Conservation (phyloP, 2,797 vertebrate genomes). For the Gallinago stenura region DNA sequence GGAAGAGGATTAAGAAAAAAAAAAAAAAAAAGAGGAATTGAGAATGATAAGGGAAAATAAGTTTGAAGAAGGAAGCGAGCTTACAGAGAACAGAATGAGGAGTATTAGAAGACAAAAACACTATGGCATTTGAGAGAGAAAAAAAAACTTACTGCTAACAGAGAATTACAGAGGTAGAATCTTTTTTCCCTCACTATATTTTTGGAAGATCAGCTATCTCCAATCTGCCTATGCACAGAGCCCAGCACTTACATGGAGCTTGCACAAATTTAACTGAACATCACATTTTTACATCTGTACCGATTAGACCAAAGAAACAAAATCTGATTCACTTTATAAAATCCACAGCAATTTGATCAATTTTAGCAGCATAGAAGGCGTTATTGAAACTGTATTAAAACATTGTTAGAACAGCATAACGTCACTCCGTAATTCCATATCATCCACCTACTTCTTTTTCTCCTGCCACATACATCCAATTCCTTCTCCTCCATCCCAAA, state of each 20-base stretch:
- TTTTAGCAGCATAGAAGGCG: background rate
- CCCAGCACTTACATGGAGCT: background rate
- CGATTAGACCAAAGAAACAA: background rate
- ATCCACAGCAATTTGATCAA: background rate
- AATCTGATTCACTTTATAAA: background rate
- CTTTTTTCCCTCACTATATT: background rate
- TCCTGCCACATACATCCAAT: background rate
- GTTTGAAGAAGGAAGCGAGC: background rate
- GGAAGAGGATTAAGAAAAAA: background rate
- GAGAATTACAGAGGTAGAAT: background rate
- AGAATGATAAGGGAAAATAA: background rate
- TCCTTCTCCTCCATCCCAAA: background rate
- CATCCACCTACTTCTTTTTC: background rate
- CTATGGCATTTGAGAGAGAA: background rate
- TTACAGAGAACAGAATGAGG: background rate
- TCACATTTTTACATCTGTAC: background rate
- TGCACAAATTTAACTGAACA: background rate
- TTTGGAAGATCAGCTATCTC: background rate
- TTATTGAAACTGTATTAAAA: background rate
- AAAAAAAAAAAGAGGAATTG: background rate
- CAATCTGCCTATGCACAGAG: background rate
- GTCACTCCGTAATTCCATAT: accelerated
- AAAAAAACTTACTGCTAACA: background rate
- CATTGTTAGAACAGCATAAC: background rate
- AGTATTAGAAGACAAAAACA: background rate